Base-by-base conservation (phyloP, 2,888 invertebrate genomes). In the Rosalia funebris region DNA sequence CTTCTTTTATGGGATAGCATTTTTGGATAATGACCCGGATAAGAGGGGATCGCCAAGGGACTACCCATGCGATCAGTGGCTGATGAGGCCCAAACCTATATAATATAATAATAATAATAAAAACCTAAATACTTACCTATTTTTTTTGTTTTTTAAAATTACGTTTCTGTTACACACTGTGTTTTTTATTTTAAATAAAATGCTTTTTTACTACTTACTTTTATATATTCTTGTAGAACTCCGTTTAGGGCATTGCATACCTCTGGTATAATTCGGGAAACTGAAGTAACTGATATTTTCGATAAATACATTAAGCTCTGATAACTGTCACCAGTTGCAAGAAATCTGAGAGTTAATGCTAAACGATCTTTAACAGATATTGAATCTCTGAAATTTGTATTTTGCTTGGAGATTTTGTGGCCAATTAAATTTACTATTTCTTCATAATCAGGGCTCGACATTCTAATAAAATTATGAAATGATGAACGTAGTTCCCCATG, bases 321-420 rank as follows among this genome's bases (percentile, higher is more conserved):
- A 34, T 32, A 47, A 32, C 47, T 47, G 32, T 47, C 47, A n/a
- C 34, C 47, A 47, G 47, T 47, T 15, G 47, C 47, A 47, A 34
- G 47, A 16, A 32, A 47, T 15, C 47, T 47, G 9, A 47, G 15
- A 15, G 47, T 32, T 47, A 47, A 11, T 15, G 32, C 32, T 34
- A 47, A 47, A 14, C 53, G 41, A 41, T 39, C 53, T 10, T 41
- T 53, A 20, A 53, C 41, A 41, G 53, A 53, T 15, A 53, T 39
- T 19, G 53, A 53, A 53, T 53, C 53, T 53, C 42, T 53, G 15
- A 53, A 53, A 25, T 53, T 53, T 20, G 53, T 53, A 14, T 53
- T 53, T 53, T 11, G 7, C 41, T 53, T 41, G n/a, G 53, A 10
- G 41, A 53, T 14, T 25, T 53, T 42, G 7, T n/a, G n/a, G 41